Evolutionary conservation across 2,888 invertebrate genomes (phyloP), one percentile per base, ranked within the genome.

Genomic region (Micropterix aruncella): DNA sequence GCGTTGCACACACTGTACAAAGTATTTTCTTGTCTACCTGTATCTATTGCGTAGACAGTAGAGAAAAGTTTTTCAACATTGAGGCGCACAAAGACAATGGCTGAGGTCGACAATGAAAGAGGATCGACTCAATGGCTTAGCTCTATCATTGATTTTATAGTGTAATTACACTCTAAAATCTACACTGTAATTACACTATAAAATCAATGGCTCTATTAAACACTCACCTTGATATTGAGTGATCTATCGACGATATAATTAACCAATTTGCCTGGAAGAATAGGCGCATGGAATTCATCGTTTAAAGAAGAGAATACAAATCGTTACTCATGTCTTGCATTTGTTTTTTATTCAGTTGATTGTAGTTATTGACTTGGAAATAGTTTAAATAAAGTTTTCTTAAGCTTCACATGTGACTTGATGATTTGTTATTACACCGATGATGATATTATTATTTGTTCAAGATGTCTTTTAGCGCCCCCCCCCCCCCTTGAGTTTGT

Each of bases 21-120:
- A 43, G 40, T 43, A 43, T 43, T 43, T 43, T 38, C 43, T 43
- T 43, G 43, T 43, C 43, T 43, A 43, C 38, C 43, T 18, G 27
- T 42, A 19, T 43, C 38, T 19, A 39, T 43, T 38, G 43, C 43
- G n/a, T n/a, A n/a, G n/a, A 40, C 40, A 40, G 40, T 40, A 40
- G 40, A 40, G 40, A 12, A 17, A 15, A 40, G 40, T 17, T 40
- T 40, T 17, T 40, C 27, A 15, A 40, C 16, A 15, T 40, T 40
- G 40, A 15, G 17, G 15, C 40, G 40, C 17, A 40, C 40, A 17
- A 40, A 40, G 40, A 12, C 14, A 15, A 16, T 40, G 3, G 16
- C 17, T 40, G 40, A 40, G 40, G 40, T 40, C 40, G 17, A 40
- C 40, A 15, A 40, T 40, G 40, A 40, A 40, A 16, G 40, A 40